A percentile compares a stretch with the other conserved stretches of the same genome.
Conservation (phyloP, 1,140 invertebrate species). For the Tetragnatha versicolor region DNA sequence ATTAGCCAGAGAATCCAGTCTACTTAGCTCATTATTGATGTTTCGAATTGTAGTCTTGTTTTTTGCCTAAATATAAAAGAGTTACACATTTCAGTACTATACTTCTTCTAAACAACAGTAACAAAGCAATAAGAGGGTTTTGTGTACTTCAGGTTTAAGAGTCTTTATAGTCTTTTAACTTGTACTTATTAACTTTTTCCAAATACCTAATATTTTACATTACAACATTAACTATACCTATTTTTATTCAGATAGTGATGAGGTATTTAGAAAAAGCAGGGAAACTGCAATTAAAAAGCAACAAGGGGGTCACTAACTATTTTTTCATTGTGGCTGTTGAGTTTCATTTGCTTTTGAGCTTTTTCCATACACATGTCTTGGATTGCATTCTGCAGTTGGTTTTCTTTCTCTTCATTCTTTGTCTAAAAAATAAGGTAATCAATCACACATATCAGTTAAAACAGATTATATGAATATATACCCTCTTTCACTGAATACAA, state of each 20-base stretch:
- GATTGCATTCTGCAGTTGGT: conserved; percentile 64
- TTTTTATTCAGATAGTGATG: not conserved
- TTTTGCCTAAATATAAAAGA: conserved; percentile 30
- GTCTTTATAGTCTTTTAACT: conserved; percentile 61
- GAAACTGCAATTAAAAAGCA: not conserved
- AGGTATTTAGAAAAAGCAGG: not conserved
- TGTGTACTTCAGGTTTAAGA: not conserved
- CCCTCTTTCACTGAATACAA: too few species aligned
- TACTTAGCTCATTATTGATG: conserved; percentile 34
- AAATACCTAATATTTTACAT: too few species aligned
- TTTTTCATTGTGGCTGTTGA: conserved; percentile 58
- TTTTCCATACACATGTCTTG: conserved; percentile 54
- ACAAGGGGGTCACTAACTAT: conserved; percentile 13
- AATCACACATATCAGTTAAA: too few species aligned
- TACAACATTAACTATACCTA: not conserved
- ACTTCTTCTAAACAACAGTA: not conserved
- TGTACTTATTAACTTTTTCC: too few species aligned
- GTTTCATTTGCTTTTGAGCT: conserved; percentile 62
- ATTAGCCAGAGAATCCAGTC: conserved; percentile 61
- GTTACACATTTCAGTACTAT: too few species aligned
- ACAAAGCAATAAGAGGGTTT: not conserved
- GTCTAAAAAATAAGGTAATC: conserved; percentile 22
- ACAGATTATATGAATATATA: too few species aligned
- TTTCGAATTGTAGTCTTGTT: conserved; percentile 31
- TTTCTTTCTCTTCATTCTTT: conserved; percentile 61